A percentile compares a stretch with the other conserved stretches of the same genome.
phyloP scores from a whole-genome alignment of 1,140 invertebrate species.

The Drosophila persimilis region DNA sequence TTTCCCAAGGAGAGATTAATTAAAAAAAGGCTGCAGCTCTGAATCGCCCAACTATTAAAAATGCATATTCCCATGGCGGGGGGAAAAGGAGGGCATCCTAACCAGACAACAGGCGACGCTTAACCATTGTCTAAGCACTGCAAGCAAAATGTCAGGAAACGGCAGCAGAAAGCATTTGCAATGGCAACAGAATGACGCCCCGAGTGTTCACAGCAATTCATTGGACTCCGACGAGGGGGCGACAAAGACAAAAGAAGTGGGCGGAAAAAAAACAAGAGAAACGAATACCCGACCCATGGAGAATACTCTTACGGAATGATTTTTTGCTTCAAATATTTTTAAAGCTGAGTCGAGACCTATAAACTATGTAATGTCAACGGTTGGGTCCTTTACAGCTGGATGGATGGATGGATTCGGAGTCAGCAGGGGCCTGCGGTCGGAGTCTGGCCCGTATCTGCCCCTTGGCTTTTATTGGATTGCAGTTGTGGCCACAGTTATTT shows the following conservation, averaged over 20 bases:
- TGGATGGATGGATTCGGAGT: constrained; percentile 9
- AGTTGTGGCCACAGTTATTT: constrained; percentile 66
- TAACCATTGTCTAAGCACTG: constrained; percentile 75
- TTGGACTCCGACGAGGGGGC: constrained; percentile 35
- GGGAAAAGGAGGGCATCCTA: constrained; percentile 26
- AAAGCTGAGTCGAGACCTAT: constrained; percentile 35
- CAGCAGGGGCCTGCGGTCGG: constrained; percentile 22
- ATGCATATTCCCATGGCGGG: constrained; percentile 46
- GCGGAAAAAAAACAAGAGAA: constrained; percentile 3
- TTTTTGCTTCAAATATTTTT: constrained; percentile 44
- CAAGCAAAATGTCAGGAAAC: constrained; percentile 72
- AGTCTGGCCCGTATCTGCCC: not conserved
- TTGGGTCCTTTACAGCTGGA: constrained; percentile 18
- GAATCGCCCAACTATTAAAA: constrained; percentile 56
- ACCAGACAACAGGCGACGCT: constrained; percentile 34
- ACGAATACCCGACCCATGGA: constrained; percentile 11
- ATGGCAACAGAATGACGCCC: constrained; percentile 58
- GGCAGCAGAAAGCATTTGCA: constrained; percentile 64
- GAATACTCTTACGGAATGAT: constrained; percentile 22
- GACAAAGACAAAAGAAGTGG: constrained; percentile 15
- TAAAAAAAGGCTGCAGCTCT: constrained; percentile 56
- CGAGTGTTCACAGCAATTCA: constrained; percentile 66
- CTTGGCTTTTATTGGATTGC: not conserved
- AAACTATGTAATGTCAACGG: constrained; percentile 28
- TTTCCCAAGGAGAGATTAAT: constrained; percentile 55